Conservation (phyloP, 2,797 vertebrate species). For the Alcedo quadribrachys region DNA sequence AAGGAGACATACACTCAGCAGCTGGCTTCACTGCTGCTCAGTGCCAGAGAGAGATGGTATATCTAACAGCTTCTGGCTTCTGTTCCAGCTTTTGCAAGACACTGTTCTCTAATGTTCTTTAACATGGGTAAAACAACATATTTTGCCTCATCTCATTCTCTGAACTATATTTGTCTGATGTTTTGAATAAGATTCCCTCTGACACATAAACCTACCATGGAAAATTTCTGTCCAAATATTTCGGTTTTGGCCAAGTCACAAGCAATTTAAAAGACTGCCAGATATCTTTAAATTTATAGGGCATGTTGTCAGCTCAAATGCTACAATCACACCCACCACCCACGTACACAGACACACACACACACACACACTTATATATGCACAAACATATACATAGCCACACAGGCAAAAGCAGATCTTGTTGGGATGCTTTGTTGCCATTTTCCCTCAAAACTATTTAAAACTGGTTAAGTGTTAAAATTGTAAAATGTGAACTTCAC, state of each 20-base stretch:
- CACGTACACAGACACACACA: background rate
- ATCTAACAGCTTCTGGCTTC: constrained; percentile 28
- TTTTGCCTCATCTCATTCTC: constrained; percentile 28
- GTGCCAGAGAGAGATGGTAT: background rate
- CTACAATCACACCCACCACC: background rate
- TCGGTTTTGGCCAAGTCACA: constrained; percentile 12
- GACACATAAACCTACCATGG: background rate
- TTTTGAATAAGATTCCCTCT: background rate
- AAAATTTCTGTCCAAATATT: constrained; percentile 20
- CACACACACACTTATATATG: background rate
- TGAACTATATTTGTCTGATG: constrained; percentile 31
- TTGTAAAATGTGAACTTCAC: background rate
- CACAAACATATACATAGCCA: background rate
- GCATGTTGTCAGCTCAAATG: background rate
- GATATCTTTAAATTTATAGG: background rate
- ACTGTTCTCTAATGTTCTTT: constrained; percentile 5
- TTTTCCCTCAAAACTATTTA: background rate
- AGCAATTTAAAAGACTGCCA: background rate
- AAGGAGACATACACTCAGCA: background rate
- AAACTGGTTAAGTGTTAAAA: background rate
- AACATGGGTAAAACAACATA: constrained; percentile 41
- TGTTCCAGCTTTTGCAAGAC: constrained; percentile 22
- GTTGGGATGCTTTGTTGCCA: background rate
- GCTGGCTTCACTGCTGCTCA: background rate
- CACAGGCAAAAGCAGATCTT: background rate